Conservation (phyloP, 2,888 invertebrate species). For the Galerucella pusilla region DNA sequence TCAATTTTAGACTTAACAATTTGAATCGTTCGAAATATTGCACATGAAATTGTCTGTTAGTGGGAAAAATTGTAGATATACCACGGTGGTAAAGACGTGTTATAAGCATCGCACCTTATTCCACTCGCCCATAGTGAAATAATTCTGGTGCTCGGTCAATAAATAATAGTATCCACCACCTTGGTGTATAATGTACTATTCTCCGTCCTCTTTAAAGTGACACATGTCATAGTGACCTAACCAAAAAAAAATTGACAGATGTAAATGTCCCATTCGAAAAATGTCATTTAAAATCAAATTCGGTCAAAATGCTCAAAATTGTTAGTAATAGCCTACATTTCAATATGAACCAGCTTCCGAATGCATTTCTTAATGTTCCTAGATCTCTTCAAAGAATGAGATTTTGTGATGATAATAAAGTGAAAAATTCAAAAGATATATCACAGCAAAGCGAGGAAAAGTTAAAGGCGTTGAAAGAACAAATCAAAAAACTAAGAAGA, state of each 20-base stretch:
- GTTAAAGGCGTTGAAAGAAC: neutral
- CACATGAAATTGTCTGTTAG: too few species aligned
- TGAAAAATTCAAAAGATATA: neutral
- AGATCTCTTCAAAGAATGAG: neutral
- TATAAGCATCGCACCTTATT: too few species aligned
- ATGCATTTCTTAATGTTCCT: neutral
- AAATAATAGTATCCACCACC: too few species aligned
- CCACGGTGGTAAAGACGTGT: too few species aligned
- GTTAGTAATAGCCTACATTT: neutral
- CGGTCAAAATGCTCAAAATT: neutral
- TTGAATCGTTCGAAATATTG: too few species aligned
- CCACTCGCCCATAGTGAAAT: too few species aligned
- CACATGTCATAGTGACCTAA: too few species aligned
- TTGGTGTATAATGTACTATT: too few species aligned
- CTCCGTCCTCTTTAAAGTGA: too few species aligned
- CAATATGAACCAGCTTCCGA: neutral
- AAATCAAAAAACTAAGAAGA: constrained; percentile 5
- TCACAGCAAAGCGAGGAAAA: neutral
- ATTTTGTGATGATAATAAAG: neutral
- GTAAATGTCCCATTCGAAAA: neutral
- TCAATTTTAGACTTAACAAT: too few species aligned
- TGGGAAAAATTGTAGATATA: too few species aligned
- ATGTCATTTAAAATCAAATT: neutral
- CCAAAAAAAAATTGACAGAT: neutral
- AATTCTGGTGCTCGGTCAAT: too few species aligned